phyloP scores from a whole-genome alignment of 2,797 vertebrate species.

The Eremophila alpestris region DNA sequence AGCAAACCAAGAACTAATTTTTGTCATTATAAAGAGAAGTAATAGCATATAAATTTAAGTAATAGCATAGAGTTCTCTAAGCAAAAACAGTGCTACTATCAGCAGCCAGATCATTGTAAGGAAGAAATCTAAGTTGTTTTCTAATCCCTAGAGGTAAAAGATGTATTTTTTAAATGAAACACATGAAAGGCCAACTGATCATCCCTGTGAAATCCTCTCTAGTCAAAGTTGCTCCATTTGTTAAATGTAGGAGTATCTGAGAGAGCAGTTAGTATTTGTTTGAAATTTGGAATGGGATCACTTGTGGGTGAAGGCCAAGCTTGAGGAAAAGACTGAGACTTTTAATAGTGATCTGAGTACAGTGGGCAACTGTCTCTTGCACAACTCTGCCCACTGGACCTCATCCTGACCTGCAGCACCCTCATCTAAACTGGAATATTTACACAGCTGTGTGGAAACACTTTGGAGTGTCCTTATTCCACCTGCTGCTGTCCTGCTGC shows the following conservation, averaged over 20 bases:
- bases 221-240: background rate
- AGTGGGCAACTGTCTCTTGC: background rate
- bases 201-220: background rate
- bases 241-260: background rate
- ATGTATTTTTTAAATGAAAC: background rate
- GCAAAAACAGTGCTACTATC: background rate
- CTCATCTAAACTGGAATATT: conserved; percentile 7
- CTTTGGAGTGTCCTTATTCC: background rate
- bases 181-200: background rate
- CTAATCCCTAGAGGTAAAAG: background rate
- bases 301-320: background rate
- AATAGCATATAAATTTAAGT: background rate
- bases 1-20: background rate
- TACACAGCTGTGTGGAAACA: background rate
- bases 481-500: background rate
- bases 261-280: background rate
- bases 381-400: background rate
- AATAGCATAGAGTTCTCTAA: background rate
- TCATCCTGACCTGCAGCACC: background rate
- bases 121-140: background rate
- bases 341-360: background rate
- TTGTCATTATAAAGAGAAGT: background rate
- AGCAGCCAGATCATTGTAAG: background rate
- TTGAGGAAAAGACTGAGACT: background rate
- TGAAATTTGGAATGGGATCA: background rate